phyloP scores from a whole-genome alignment of 1,140 invertebrate genomes.

The Eriosoma lanigerum region DNA sequence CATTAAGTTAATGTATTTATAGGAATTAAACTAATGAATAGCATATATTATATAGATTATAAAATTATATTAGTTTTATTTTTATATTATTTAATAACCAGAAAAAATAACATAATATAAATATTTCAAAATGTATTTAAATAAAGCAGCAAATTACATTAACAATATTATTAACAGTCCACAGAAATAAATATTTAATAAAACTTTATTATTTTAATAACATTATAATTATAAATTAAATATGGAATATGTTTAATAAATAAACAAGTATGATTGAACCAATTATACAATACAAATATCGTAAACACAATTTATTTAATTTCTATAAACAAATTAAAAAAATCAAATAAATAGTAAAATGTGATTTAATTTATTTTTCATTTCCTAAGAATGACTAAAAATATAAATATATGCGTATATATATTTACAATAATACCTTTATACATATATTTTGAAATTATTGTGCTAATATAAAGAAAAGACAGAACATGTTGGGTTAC shows the following conservation, averaged over 20 bases:
- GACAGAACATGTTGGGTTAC: background rate
- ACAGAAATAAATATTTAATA: slow-evolving; percentile 17
- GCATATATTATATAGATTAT: too few relatives aligned
- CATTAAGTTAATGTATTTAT: too few relatives aligned
- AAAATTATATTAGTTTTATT: background rate
- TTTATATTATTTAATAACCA: background rate
- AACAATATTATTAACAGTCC: slow-evolving; percentile 28
- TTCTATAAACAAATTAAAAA: background rate
- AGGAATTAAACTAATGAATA: too few relatives aligned
- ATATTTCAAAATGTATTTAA: slow-evolving; percentile 26
- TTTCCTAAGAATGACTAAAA: background rate
- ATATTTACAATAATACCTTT: slow-evolving; percentile 29
- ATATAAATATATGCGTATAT: background rate
- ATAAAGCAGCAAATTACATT: slow-evolving; percentile 21
- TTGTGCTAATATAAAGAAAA: slow-evolving; percentile 29
- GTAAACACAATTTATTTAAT: background rate
- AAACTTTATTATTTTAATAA: slow-evolving; percentile 41
- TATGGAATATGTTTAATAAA: slow-evolving; percentile 12
- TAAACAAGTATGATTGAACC: background rate
- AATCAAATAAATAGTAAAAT: slow-evolving; percentile 14
- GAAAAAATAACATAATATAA: slow-evolving; percentile 23
- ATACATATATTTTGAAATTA: slow-evolving; percentile 36
- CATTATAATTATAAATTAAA: slow-evolving; percentile 25
- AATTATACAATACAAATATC: background rate
- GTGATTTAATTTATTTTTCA: background rate